Evolutionary conservation across 2,888 invertebrate species (phyloP).

Genomic region (Stenurella melanura): DNA sequence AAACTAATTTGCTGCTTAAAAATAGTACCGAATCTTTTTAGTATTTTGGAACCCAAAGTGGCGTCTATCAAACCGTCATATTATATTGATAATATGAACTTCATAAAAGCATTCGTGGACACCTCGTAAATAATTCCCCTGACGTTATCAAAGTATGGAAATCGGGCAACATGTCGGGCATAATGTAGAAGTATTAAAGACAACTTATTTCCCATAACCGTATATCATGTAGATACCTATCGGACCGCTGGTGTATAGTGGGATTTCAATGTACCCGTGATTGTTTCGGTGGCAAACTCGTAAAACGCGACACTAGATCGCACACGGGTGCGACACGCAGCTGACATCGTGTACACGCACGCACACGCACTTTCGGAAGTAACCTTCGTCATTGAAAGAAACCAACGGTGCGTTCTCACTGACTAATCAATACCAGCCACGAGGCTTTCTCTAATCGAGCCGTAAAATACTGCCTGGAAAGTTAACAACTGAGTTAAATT

Average conservation of each 20-base stretch:
- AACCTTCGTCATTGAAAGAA: conserved; percentile 41
- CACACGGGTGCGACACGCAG: conserved; percentile 38
- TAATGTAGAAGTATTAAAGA: conserved; percentile 30
- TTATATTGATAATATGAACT: neutral
- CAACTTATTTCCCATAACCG: conserved; percentile 37
- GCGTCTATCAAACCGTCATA: neutral
- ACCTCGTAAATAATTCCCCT: conserved; percentile 21
- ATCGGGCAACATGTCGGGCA: conserved; percentile 31
- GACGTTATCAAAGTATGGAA: conserved; percentile 21
- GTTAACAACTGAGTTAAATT: conserved; percentile 53
- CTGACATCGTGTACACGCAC: conserved; percentile 29
- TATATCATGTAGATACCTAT: conserved; percentile 35
- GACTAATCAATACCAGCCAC: conserved; percentile 39
- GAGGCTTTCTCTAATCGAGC: conserved; percentile 39
- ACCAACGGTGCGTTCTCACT: conserved; percentile 36
- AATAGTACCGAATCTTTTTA: too few relatives aligned
- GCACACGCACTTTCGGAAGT: conserved; percentile 35
- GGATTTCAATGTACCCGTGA: conserved; percentile 23
- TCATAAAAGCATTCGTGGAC: neutral
- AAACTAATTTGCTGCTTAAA: too few relatives aligned
- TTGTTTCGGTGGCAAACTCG: conserved; percentile 29
- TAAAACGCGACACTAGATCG: conserved; percentile 21
- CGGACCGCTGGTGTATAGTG: conserved; percentile 28
- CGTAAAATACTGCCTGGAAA: conserved; percentile 49
- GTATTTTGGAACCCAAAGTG: too few relatives aligned